A percentile compares a stretch with the other conserved stretches of the same genome.
Evolutionary conservation across 2,113 vertebrate genomes (phyloP).

Genomic region (Rousettus leschenaultii): DNA sequence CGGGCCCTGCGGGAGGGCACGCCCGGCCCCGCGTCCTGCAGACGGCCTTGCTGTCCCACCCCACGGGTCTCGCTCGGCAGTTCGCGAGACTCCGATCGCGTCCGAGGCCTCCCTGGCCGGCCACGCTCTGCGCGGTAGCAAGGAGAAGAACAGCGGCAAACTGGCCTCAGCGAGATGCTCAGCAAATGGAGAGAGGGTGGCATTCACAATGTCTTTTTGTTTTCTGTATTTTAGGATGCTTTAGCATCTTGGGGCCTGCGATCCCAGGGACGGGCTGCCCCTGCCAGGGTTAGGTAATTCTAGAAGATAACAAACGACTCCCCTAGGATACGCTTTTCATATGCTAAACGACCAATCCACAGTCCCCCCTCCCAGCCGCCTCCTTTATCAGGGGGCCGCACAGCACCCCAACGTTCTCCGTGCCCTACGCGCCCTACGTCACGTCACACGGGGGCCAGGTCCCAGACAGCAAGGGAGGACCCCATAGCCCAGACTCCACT

Average conservation of each 20-base stretch:
- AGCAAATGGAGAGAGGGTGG: background rate
- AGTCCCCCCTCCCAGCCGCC: background rate
- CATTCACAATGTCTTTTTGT: background rate
- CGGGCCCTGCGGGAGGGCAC: too few species aligned
- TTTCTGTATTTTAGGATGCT: background rate
- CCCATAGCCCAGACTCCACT: too few species aligned
- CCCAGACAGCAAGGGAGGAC: background rate
- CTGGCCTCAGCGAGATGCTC: background rate
- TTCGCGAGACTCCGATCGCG: background rate
- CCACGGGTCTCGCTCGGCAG: too few species aligned
- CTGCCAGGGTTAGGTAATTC: background rate
- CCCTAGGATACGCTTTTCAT: background rate
- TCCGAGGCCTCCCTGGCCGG: background rate
- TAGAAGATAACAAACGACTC: background rate
- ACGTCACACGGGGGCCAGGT: background rate
- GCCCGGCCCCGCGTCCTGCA: too few species aligned
- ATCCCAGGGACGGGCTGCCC: background rate
- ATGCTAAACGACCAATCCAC: background rate
- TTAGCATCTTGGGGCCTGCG: background rate
- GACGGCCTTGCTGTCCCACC: too few species aligned
- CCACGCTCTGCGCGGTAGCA: background rate
- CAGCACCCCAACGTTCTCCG: background rate
- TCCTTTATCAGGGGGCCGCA: background rate
- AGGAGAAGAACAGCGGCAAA: background rate
- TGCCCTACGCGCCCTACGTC: too few species aligned